Conservation (phyloP, 2,113 vertebrate species). For the Pteropus alecto region DNA sequence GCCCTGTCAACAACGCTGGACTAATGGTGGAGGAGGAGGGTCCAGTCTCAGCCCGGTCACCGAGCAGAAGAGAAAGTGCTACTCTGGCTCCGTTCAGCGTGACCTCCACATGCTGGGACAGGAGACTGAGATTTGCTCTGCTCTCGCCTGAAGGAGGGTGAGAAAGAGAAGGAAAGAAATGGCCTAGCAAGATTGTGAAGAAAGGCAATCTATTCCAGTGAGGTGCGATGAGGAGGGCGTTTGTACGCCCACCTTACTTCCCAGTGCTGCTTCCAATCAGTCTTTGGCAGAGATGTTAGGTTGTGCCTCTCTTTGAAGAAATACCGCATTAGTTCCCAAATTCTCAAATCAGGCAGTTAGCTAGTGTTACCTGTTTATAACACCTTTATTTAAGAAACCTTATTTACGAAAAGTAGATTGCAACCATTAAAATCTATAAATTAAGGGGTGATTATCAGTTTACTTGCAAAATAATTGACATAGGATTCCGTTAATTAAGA, state of each 20-base stretch:
- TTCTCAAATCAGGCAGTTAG: background rate
- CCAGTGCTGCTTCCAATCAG: rapidly evolving
- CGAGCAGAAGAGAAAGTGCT: background rate
- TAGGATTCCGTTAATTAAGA: background rate
- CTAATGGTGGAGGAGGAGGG: background rate
- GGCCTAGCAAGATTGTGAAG: background rate
- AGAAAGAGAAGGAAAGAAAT: background rate
- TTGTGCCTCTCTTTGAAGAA: background rate
- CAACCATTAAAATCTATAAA: background rate
- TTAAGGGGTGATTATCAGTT: background rate
- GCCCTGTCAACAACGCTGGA: background rate
- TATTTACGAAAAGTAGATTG: background rate
- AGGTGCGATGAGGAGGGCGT: background rate
- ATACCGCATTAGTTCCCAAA: background rate
- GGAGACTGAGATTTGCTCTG: background rate
- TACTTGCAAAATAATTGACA: background rate
- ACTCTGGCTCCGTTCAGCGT: rapidly evolving
- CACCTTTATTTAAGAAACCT: background rate
- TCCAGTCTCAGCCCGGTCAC: background rate
- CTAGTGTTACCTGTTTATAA: background rate
- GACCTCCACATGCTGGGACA: background rate
- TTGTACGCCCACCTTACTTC: background rate
- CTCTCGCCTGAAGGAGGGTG: background rate
- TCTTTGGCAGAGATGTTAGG: background rate
- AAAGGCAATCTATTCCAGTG: background rate